Percentiles rank a stretch among this genome's conserved stretches.
Evolutionary conservation across 1,140 invertebrate species (phyloP).

Genomic region (Dreissena rostriformis): DNA sequence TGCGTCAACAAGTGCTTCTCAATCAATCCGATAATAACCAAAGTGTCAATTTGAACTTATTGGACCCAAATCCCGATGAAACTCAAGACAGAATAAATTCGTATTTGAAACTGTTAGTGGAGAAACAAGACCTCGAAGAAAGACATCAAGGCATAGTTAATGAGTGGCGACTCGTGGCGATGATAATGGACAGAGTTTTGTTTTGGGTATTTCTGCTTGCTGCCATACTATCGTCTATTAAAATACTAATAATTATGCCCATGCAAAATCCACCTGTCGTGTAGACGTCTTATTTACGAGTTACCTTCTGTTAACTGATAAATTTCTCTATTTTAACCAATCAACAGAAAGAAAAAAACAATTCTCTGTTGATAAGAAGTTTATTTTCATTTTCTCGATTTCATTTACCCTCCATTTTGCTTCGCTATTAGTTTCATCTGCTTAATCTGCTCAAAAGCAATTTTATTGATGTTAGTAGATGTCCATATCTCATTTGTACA

Average conservation of each 20-base stretch:
- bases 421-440: too few species aligned
- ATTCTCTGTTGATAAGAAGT: too few species aligned
- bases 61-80: slow-evolving; percentile 27
- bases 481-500: too few species aligned
- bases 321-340: too few species aligned
- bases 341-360: too few species aligned
- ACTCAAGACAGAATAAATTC: slow-evolving; percentile 67
- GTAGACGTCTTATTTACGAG: too few species aligned
- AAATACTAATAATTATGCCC: slow-evolving; percentile 50
- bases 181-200: slow-evolving; percentile 99
- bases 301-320: too few species aligned
- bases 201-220: slow-evolving; percentile 98
- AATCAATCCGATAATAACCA: slow-evolving; percentile 46
- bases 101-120: slow-evolving; percentile 67
- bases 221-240: slow-evolving; percentile 42
- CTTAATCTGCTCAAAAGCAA: too few species aligned
- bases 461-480: too few species aligned
- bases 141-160: slow-evolving; percentile 72
- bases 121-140: slow-evolving; percentile 70
- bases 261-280: slow-evolving; percentile 36
- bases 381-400: too few species aligned
- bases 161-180: slow-evolving; percentile 99
- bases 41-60: neutral
- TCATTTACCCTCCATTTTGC: too few species aligned
- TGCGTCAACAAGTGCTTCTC: neutral